Evolutionary conservation across 2,888 invertebrate genomes (phyloP), one percentile per base, ranked within the genome.

Genomic region (Trachelus iudaicus): DNA sequence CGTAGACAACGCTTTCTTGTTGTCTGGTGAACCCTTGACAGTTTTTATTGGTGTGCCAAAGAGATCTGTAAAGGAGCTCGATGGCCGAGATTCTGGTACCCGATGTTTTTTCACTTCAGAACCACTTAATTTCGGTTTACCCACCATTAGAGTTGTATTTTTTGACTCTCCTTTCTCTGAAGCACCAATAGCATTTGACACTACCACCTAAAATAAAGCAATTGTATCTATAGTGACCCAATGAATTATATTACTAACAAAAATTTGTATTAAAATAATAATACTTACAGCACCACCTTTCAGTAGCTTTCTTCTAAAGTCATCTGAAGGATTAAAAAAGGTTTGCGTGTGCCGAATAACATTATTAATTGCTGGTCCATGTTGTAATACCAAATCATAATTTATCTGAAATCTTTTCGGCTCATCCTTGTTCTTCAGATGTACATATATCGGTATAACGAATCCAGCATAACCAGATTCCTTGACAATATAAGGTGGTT

Each of bases 401-500:
- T 94, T 93, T 90, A 96, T 96, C 85, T 94, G 93, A 76, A 91
- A 86, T 88, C 96, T 97, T 90, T 96, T 97, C 13, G 98, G 98
- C 89, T 98, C 97, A 91, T 97, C 97, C 90, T 96, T 96, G 91
- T 97, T 98, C 85, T 95, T 96, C 83, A 97, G 93, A 91, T 97
- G 96, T 84, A 99, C 95, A 89, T 98, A 97, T 87, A 99, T 97
- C 0, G 96, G 96, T 80, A 99, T 93, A 75, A 94, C 93, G 91
- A 99, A 99, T 56, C 98, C 98, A 80, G 98, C 98, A 93, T 99
- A 99, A 11, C 99, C 98, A n/a, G 97, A 96, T 91, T 98, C 98
- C 86, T 96, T 95, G 40, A 99, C 94, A 75, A 94, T 93, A 92
- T 97, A 99, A 3, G 98, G 98, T 76, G 98, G 97, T 83, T 97